phyloP scores from a whole-genome alignment of 1,140 invertebrate species.

The Pachyrhynchus sulphureomaculatus region DNA sequence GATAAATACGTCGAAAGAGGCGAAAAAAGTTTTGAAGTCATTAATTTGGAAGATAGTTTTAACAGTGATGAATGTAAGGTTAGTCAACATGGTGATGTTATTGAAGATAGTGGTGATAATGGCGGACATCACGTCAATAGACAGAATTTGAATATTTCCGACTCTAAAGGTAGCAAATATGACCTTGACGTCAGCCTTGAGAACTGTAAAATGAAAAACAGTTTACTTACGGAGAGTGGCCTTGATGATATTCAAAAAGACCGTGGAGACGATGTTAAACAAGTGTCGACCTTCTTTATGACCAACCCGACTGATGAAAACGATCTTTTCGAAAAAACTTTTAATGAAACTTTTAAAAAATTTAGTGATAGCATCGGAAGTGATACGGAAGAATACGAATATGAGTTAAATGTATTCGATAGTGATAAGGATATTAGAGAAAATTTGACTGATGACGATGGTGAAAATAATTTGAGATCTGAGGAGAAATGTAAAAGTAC shows the following conservation, averaged over 20 bases:
- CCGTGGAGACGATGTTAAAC: no score
- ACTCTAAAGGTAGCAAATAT: neutral
- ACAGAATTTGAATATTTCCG: constrained; percentile 13
- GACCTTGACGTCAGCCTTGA: neutral
- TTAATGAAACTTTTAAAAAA: constrained; percentile 45
- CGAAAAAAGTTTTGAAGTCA: neutral
- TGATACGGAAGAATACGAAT: constrained; percentile 9
- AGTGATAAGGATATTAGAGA: neutral
- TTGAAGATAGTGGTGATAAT: no score
- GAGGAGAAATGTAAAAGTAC: constrained; percentile 3
- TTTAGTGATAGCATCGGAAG: constrained; percentile 13
- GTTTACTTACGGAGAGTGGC: no score
- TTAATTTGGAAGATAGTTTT: constrained; percentile 22
- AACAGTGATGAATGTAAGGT: constrained; percentile 5
- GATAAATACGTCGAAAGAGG: constrained; percentile 1
- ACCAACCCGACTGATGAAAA: constrained; percentile 29
- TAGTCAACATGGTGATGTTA: no score
- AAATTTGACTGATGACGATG: no score
- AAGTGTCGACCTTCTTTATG: constrained; percentile 41
- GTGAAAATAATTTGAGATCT: neutral
- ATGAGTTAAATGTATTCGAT: constrained; percentile 8
- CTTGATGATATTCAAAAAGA: no score
- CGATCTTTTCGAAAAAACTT: constrained; percentile 45
- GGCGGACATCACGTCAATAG: neutral
- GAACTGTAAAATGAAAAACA: no score